These are phyloP conservation scores for Egretta garzetta DNA, from an alignment of 2,113 vertebrate species.

Conservation along the genomic window DNA sequence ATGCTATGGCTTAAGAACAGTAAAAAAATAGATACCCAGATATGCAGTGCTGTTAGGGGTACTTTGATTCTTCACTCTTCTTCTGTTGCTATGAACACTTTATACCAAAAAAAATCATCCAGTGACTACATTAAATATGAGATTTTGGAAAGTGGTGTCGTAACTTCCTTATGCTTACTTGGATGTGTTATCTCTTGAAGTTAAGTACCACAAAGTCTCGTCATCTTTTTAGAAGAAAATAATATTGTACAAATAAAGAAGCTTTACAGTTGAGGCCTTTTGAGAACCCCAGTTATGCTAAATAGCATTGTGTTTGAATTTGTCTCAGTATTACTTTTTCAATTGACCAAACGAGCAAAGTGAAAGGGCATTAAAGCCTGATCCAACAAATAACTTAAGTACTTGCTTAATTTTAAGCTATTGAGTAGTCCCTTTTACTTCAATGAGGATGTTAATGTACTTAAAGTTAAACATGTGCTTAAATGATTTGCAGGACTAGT, in stretches of 20 bases:
- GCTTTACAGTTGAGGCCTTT: background rate
- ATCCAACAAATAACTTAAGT: slow-evolving; percentile 20
- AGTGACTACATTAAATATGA: slow-evolving; percentile 11
- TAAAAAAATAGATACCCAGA: background rate
- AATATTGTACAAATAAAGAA: background rate
- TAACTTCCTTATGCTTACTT: slow-evolving; percentile 17
- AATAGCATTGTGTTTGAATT: background rate
- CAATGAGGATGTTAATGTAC: background rate
- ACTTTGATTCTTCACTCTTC: background rate
- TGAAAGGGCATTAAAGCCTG: slow-evolving; percentile 36
- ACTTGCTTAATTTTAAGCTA: slow-evolving; percentile 13
- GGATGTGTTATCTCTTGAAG: background rate
- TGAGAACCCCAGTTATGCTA: background rate
- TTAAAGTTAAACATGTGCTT: slow-evolving; percentile 50
- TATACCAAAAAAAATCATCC: background rate
- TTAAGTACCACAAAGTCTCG: background rate
- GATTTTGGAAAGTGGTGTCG: slow-evolving; percentile 9
- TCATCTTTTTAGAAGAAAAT: background rate
- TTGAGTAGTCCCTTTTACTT: background rate
- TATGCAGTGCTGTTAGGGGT: background rate
- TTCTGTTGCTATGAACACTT: background rate
- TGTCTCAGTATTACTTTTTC: background rate
- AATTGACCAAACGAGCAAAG: background rate
- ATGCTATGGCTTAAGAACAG: background rate
- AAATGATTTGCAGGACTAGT: slow-evolving; percentile 27